Conservation (phyloP, 2,888 invertebrate genomes). For the Steinernema carpocapsae region DNA sequence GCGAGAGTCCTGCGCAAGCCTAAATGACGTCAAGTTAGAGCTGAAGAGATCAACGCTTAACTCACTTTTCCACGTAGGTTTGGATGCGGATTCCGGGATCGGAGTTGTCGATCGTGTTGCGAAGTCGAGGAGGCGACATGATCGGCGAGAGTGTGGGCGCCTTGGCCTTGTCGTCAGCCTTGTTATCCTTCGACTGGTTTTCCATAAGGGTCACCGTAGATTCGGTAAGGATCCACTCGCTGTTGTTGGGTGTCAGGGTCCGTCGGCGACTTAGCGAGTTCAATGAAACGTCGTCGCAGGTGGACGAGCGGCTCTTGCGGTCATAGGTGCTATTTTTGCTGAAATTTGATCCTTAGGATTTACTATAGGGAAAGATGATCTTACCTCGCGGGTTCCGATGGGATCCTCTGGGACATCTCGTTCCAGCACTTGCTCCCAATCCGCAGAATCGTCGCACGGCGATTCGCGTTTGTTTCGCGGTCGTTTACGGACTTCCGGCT, state of each 20-base stretch:
- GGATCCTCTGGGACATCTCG: conserved; percentile 44
- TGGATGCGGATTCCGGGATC: conserved; percentile 55
- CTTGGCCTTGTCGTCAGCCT: conserved; percentile 37
- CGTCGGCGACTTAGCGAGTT: background rate
- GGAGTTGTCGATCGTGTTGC: conserved; percentile 39
- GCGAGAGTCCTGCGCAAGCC: conserved; percentile 49
- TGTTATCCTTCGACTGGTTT: background rate
- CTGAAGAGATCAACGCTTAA: background rate
- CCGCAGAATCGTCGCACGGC: background rate
- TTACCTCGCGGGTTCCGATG: conserved; percentile 40
- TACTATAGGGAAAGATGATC: background rate
- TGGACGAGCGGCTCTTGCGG: background rate
- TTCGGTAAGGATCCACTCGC: conserved; percentile 11
- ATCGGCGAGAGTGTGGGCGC: conserved; percentile 48
- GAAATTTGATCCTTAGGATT: background rate
- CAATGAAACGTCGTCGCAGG: background rate
- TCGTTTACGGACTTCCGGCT: conserved; percentile 17
- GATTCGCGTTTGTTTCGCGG: background rate
- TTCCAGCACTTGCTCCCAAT: conserved; percentile 37
- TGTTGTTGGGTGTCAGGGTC: conserved; percentile 18
- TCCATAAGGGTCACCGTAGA: conserved; percentile 7
- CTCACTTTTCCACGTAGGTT: conserved; percentile 57
- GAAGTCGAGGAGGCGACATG: conserved; percentile 43
- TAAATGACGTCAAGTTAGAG: conserved; percentile 32
- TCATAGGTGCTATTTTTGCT: conserved; percentile 16